phyloP scores from a whole-genome alignment of 2,113 vertebrate species.

The Monopterus albus region DNA sequence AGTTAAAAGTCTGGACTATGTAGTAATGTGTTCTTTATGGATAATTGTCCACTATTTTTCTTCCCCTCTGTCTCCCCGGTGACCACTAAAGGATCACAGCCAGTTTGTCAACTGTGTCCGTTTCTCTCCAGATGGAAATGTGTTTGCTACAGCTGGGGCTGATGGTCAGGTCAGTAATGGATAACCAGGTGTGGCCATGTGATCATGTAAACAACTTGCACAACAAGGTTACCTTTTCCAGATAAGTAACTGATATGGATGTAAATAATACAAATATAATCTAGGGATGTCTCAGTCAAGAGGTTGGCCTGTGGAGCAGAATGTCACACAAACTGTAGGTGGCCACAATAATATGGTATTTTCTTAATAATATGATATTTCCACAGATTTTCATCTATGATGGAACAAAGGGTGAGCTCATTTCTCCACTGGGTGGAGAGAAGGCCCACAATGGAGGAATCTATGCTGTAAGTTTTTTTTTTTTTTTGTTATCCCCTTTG shows the following conservation, averaged over 20 bases:
- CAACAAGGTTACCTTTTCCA: no score
- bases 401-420: slow-evolving; percentile 86
- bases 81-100: slow-evolving; percentile 84
- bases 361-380: slow-evolving; percentile 1
- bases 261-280: background rate
- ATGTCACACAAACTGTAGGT: no score
- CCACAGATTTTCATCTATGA: slow-evolving; percentile 90
- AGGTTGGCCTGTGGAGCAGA: no score
- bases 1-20: background rate
- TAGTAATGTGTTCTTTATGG: background rate
- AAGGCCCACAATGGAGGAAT: slow-evolving; percentile 96
- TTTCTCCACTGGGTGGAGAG: slow-evolving; percentile 85
- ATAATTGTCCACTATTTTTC: slow-evolving; percentile 25
- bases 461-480: slow-evolving; percentile 89
- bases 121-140: slow-evolving; percentile 92
- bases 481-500: background rate
- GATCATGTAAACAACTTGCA: no score
- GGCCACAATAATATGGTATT: no score
- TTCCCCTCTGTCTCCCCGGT: slow-evolving; percentile 6
- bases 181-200: background rate
- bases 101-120: slow-evolving; percentile 95
- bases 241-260: no score
- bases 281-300: background rate
- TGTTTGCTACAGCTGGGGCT: slow-evolving; percentile 89
- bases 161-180: slow-evolving; percentile 88